Base-by-base conservation (phyloP, 2,888 invertebrate species). In the Cyrtodaria siliqua region DNA sequence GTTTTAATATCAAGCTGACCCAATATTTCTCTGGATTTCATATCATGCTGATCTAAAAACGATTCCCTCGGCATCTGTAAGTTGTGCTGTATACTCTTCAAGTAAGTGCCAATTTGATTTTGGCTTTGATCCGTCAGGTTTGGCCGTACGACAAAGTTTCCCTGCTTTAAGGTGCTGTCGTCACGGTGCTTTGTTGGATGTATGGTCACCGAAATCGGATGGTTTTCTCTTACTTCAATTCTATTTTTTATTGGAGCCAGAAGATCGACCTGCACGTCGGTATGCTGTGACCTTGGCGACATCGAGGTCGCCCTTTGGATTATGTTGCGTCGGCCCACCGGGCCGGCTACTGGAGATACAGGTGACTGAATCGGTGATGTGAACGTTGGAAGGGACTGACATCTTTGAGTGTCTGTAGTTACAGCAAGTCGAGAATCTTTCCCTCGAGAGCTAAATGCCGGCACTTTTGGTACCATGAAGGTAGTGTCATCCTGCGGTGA, bases 401-500 rank as follows among this genome's bases (percentile, higher is more conserved):
- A 70, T 20, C 47, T 61, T 56, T 40, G 69, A 40, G 59, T 12
- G 20, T 38, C 61, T 2, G 49, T 40, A 40, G 20, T 44, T 16
- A 20, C 20, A 12, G 26, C 50, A 9, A 23, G 18, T 2, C 73
- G 38, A 9, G 16, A n/a, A 18, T 72, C 71, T 20, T 57, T 56
- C 1, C 71, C 49, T n/a, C 49, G 47, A 18, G 57, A 40, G 42
- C 27, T 72, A 12, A 66, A 44, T 16, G 70, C 64, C 2, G 80
- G 80, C 4, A 61, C 73, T 53, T 80, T 80, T 6, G 80, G 80
- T 14, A 80, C 74, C 2, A 70, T 80, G 33, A 80, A 80, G 14
- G 69, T 68, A 52, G 57, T 64, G 38, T 68, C 55, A 40, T 76
- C 75, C 24, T 56, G 40, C 14, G 18, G n/a, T 12, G 12, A 33